phyloP scores from a whole-genome alignment of 1,140 invertebrate species.

The Ceratosolen fusciceps region DNA sequence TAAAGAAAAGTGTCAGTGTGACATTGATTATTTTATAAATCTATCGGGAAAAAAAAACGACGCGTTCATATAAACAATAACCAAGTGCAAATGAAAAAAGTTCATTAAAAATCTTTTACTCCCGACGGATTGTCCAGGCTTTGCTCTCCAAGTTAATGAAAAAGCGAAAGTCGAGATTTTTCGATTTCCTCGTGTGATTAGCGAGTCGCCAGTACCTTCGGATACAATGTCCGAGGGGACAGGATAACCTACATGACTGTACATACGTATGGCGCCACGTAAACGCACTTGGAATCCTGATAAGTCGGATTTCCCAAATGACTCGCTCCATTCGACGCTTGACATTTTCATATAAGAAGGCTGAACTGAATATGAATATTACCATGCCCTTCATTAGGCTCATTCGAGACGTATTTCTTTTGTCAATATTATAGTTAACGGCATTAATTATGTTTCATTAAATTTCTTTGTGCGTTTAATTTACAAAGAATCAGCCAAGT shows the following conservation, averaged over 20 bases:
- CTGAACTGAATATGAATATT: too few relatives aligned
- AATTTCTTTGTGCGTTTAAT: too few relatives aligned
- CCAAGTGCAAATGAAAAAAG: constrained; percentile 40
- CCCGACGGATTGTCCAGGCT: neutral
- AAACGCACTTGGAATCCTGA: constrained; percentile 3
- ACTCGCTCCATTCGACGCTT: constrained; percentile 17
- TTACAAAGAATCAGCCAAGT: too few relatives aligned
- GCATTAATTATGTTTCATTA: too few relatives aligned
- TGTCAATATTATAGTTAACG: too few relatives aligned
- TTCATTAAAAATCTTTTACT: constrained; percentile 27
- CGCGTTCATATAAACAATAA: neutral
- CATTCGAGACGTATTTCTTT: too few relatives aligned
- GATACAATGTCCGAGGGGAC: neutral
- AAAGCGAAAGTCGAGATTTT: constrained; percentile 22
- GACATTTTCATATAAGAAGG: too few relatives aligned
- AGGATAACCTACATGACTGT: neutral
- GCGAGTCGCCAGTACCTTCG: neutral
- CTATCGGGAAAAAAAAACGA: neutral
- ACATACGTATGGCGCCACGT: constrained; percentile 5
- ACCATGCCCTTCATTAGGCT: too few relatives aligned
- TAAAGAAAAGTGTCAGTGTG: constrained; percentile 17
- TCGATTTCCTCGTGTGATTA: constrained; percentile 40
- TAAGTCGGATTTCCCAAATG: constrained; percentile 36
- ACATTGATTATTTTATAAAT: neutral
- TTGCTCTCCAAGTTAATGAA: constrained; percentile 28